Conservation (phyloP, 2,113 vertebrate species). For the Phalacrocorax pelagicus region DNA sequence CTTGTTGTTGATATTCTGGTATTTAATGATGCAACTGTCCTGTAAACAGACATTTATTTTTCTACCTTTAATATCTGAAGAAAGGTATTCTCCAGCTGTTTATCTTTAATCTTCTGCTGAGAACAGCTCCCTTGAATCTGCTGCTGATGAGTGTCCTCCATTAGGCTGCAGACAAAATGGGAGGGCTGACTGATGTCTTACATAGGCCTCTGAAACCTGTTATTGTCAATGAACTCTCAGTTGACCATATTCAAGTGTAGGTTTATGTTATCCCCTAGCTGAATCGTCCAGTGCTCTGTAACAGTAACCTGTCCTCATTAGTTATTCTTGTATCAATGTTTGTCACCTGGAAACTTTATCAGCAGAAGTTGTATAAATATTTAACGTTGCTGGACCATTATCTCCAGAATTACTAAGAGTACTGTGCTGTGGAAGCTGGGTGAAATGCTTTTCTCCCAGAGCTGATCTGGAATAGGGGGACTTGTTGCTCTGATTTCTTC, state of each 20-base stretch:
- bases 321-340: constrained; percentile 54
- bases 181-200: not conserved
- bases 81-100: not conserved
- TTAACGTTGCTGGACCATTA: not conserved
- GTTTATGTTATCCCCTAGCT: not conserved
- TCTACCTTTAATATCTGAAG: not conserved
- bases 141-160: not conserved
- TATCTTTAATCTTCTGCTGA: not conserved
- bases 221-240: not conserved
- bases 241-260: not conserved
- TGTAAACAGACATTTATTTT: not conserved
- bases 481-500: too few relatives aligned
- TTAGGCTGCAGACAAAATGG: not conserved
- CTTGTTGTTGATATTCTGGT: not conserved
- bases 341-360: constrained; percentile 53
- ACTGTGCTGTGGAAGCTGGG: too few relatives aligned
- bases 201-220: not conserved
- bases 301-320: constrained; percentile 42
- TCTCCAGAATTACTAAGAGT: not conserved
- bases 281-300: not conserved
- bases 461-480: too few relatives aligned
- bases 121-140: not conserved
- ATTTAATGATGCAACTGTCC: not conserved
- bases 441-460: too few relatives aligned
- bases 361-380: constrained; percentile 44